phyloP scores from a whole-genome alignment of 2,888 invertebrate species.

The Cheilosia vernalis region DNA sequence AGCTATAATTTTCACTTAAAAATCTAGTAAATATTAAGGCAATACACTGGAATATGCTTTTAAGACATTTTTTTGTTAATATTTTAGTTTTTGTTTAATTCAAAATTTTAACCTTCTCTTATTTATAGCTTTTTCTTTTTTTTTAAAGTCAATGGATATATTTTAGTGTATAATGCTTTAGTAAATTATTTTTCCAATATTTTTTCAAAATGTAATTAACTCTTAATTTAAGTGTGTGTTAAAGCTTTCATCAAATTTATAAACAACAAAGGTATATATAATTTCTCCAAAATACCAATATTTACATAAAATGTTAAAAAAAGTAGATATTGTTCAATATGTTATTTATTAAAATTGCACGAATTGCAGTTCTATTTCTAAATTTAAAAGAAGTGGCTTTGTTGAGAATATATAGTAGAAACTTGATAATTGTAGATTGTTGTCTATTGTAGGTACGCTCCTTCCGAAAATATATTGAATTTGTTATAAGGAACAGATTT shows the following conservation, averaged over 20 bases:
- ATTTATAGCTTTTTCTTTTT: constrained; percentile 35
- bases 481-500: constrained; percentile 55
- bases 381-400: constrained; percentile 30
- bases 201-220: constrained; percentile 59
- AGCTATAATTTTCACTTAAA: constrained; percentile 70
- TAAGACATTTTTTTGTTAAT: constrained; percentile 67
- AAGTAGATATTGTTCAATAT: constrained; percentile 1
- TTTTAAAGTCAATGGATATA: constrained; percentile 48
- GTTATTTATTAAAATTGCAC: not conserved
- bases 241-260: constrained; percentile 70
- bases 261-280: constrained; percentile 16
- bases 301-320: constrained; percentile 46
- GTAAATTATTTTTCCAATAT: constrained; percentile 54
- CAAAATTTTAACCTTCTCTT: constrained; percentile 39
- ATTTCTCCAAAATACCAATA: constrained; percentile 26
- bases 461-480: constrained; percentile 42
- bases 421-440: constrained; percentile 49
- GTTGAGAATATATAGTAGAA: constrained; percentile 55
- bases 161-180: constrained; percentile 49
- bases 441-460: constrained; percentile 51
- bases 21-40: constrained; percentile 76
- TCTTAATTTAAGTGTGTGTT: constrained; percentile 66
- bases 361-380: constrained; percentile 4
- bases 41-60: constrained; percentile 77
- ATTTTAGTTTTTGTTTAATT: constrained; percentile 25